Base-by-base conservation (phyloP, 2,797 vertebrate species). In the Pipistrellus pipistrellus region DNA sequence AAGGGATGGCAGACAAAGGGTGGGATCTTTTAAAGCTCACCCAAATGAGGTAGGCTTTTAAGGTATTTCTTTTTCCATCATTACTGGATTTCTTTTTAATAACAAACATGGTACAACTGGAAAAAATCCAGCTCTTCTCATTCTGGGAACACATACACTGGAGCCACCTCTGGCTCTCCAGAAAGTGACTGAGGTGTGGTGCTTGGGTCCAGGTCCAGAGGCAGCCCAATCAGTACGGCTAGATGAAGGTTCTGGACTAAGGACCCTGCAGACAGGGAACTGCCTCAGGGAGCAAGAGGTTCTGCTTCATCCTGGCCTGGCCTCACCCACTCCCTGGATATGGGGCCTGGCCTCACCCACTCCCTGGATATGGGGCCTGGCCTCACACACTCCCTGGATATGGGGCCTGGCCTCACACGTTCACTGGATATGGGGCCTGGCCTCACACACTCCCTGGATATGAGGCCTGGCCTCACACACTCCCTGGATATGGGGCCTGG, bases 301-400 rank as follows among this genome's bases (percentile, higher is more conserved):
- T 85, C 72, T 23, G 4, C 85, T 23, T 20, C 0, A 0, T 25
- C 25, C 32, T 35, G 30, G 3, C n/a, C 55, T 38, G n/a, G 62
- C 27, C n/a, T 55, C 85, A 30, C 1, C 6, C 53, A 15, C 21
- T 3, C 11, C 35, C 17, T 32, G 0, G 1, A 27, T 0, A 11
- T 17, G 9, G 2, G 32, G 14, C 9, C n/a, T n/a, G n/a, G n/a
- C n/a, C n/a, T n/a, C n/a, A n/a, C n/a, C n/a, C n/a, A n/a, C 21
- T 3, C 11, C 35, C 17, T 32, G 0, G 1, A 27, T 0, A 11
- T 17, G 9, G 2, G 32, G 14, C 9, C n/a, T n/a, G n/a, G n/a
- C n/a, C n/a, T n/a, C n/a, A n/a, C n/a, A n/a, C n/a, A n/a, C 21
- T 3, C 11, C 35, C 17, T 32, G 0, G 1, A 27, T 0, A 11